Percentiles rank a stretch among this genome's conserved stretches.
phyloP scores from a whole-genome alignment of 1,140 invertebrate species.

The Centruroides vittatus region DNA sequence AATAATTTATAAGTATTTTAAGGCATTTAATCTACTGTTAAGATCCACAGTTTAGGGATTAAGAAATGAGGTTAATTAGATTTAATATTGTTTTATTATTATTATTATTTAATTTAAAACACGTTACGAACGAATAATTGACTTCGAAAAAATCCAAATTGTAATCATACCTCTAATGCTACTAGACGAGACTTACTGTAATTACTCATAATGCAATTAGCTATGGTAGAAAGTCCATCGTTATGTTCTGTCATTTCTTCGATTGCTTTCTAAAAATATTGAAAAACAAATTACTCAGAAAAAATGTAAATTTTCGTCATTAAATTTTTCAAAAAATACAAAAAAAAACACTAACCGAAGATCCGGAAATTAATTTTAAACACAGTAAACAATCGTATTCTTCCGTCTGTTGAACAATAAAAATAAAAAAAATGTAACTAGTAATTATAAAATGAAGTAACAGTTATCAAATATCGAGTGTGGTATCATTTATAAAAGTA shows the following conservation, averaged over 20 bases:
- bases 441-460: background rate
- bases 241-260: constrained; percentile 42
- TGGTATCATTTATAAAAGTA: too few relatives aligned
- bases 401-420: background rate
- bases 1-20: background rate
- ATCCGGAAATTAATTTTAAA: background rate
- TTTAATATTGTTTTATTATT: too few relatives aligned
- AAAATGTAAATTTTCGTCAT: background rate
- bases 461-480: background rate
- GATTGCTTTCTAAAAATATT: constrained; percentile 10
- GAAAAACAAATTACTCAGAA: background rate
- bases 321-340: background rate
- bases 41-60: too few relatives aligned
- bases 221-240: constrained; percentile 68
- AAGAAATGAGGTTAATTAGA: too few relatives aligned
- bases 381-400: background rate
- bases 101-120: too few relatives aligned
- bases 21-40: too few relatives aligned
- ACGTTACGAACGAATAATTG: constrained; percentile 16
- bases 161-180: constrained; percentile 54
- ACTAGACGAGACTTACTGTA: constrained; percentile 64
- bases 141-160: constrained; percentile 37
- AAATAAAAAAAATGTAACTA: background rate
- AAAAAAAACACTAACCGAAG: background rate
- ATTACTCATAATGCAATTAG: constrained; percentile 72